Evolutionary conservation across 1,140 invertebrate species (phyloP), one percentile per base, ranked within the genome.

Genomic region (Philaenus spumarius): DNA sequence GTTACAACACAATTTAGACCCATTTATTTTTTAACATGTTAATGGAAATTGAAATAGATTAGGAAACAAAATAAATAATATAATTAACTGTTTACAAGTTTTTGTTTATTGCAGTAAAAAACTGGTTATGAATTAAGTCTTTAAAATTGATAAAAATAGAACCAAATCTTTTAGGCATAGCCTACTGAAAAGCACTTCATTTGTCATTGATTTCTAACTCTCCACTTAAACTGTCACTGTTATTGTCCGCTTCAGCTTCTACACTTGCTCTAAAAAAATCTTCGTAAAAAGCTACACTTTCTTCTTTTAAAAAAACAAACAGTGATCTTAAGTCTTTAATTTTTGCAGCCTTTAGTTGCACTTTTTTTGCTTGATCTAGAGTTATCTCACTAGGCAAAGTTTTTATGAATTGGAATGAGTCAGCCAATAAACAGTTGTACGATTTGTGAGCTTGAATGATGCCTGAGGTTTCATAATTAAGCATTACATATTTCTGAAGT

Each of bases 191-290:
- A 7, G 15, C 7, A 17, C 7, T 15, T 45, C 42, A 15, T 6
- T 6, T 45, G 12, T 19, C 7, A 9, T 6, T 45, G 7, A 7
- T 9, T 45, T 7, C 7, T 15, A 15, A 45, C 6, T 45, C 42
- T 45, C 42, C 42, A 17, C 42, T 45, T 45, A 45, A 45, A 45
- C 42, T 45, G 42, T 45, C 42, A 45, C 19, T 45, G 42, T 45
- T 19, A 9, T 45, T 45, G 15, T 45, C 42, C 7, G 15, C 42
- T 45, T 45, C 42, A 9, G 7, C 42, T 45, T 12, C 42, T 45
- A 15, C 42, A 9, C 42, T 17, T 45, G 42, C 42, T 45, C 42
- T 45, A 45, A 45, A 45, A 17, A 45, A 45, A 9, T 45, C 42
- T 45, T 17, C 42, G 19, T 17, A 45, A 45, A 45, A 45, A 45